Evolutionary conservation across 2,888 invertebrate genomes (phyloP), one percentile per base, ranked within the genome.

Genomic region (Cremastinae sp.): DNA sequence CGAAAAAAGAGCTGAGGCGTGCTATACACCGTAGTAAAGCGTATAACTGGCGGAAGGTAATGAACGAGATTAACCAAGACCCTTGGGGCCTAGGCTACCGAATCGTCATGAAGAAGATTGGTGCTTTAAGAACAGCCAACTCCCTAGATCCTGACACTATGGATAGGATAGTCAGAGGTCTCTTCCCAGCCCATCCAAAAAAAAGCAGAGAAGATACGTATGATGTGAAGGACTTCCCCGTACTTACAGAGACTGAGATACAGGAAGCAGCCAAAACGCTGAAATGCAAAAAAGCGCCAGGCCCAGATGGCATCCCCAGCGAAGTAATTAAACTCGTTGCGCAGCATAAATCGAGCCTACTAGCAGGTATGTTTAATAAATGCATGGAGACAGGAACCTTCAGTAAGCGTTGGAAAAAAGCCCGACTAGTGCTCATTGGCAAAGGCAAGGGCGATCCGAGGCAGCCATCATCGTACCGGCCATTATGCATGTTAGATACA

Each of bases 21-120:
- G 43, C 41, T 1, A 73, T 59, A 4, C 41, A 58, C 5, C 20
- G 18, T n/a, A 68, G 51, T 16, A 83, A 83, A 43, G 49, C 36
- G 34, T 7, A 51, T 4, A 43, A 68, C 51, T 83, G 82, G 83
- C 75, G 72, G 45, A 64, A 72, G 16, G 65, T 83, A 20, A 75
- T 74, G 47, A 61, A 79, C 14, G 74, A 77, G 45, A 54, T 84
- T 12, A 61, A 76, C 22, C 34, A 36, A 9, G 80, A 80, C 56
- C 74, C 75, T 0, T 81, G 80, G 80, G 45, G 45, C 9, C 12
- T 14, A 8, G 14, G 12, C 12, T 45, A 45, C 45, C 12, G 16
- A 14, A 9, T 45, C 1, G 45, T 45, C 1, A 45, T 16, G 1
- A 7, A 45, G 14, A 12, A 14, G 2, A 5, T 45, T 1, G 45